A percentile compares a stretch with the other conserved stretches of the same genome.
Conservation (phyloP, 1,140 invertebrate species). For the Brachionus rubens region DNA sequence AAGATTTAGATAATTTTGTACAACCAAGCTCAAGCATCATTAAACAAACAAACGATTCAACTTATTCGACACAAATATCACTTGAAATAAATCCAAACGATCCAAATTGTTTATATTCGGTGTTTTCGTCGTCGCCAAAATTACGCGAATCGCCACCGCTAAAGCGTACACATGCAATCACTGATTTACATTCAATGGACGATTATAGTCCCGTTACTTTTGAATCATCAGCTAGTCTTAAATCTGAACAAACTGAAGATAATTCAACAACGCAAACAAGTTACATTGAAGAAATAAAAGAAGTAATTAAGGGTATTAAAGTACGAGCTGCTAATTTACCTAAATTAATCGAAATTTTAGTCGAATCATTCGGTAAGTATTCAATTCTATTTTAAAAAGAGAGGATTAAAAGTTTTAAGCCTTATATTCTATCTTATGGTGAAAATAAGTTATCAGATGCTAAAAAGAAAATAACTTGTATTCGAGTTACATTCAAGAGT, state of each 20-base stretch:
- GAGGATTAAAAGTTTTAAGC: no score
- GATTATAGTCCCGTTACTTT: slow-evolving; percentile 45
- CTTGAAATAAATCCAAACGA: slow-evolving; percentile 9
- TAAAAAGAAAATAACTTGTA: no score
- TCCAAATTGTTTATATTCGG: neutral
- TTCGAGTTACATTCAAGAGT: no score
- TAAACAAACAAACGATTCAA: no score
- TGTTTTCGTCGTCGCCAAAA: neutral
- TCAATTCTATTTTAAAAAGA: neutral
- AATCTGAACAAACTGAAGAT: neutral
- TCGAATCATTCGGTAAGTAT: slow-evolving; percentile 58
- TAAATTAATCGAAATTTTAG: slow-evolving; percentile 55
- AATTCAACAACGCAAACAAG: slow-evolving; percentile 19
- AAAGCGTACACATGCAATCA: slow-evolving; percentile 34
- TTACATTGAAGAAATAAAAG: slow-evolving; percentile 55
- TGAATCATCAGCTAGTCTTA: neutral
- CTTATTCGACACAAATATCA: slow-evolving; percentile 3
- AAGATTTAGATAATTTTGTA: neutral
- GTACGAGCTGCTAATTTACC: slow-evolving; percentile 57
- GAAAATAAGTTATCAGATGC: no score
- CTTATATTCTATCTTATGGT: no score
- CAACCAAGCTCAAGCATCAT: slow-evolving; percentile 3
- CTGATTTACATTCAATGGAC: slow-evolving; percentile 19
- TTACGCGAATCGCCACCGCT: neutral
- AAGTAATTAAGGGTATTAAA: slow-evolving; percentile 54